Conservation (phyloP, 2,888 invertebrate genomes). For the Achlya flavicornis region DNA sequence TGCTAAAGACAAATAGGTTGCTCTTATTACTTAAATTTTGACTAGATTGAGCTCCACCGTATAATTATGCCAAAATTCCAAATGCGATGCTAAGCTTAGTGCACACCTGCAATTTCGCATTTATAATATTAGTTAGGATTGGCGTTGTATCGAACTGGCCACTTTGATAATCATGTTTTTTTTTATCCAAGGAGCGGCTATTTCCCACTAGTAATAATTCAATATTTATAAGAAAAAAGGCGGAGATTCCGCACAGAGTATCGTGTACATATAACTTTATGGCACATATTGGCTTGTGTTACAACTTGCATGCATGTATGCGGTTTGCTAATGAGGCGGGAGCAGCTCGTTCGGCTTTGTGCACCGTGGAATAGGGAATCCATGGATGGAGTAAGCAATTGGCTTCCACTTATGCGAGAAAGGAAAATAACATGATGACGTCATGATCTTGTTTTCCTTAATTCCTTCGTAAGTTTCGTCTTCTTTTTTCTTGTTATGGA, state of each 20-base stretch:
- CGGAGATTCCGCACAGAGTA: neutral
- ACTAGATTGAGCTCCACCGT: neutral
- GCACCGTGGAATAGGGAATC: conserved; percentile 24
- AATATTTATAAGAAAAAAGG: no score
- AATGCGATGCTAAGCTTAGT: conserved; percentile 2
- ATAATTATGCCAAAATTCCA: neutral
- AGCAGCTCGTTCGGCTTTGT: conserved; percentile 39
- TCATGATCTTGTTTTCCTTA: no score
- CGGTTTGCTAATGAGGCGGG: conserved; percentile 64
- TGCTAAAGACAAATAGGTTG: neutral
- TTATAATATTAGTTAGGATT: no score
- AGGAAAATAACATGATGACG: no score
- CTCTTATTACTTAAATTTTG: conserved; percentile 1
- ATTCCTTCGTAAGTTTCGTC: no score
- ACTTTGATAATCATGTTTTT: no score
- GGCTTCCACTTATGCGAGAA: no score
- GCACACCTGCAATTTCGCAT: no score
- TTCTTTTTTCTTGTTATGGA: no score
- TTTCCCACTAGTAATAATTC: neutral
- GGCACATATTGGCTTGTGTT: neutral
- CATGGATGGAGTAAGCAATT: neutral
- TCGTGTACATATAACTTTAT: neutral
- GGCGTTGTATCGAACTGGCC: no score
- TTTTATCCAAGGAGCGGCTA: no score
- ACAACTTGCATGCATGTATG: conserved; percentile 18